Percentiles rank a stretch among this genome's conserved stretches.
These are phyloP conservation scores for Caracal caracal DNA, from an alignment of 2,113 vertebrate genomes.

Conservation along the genomic window DNA sequence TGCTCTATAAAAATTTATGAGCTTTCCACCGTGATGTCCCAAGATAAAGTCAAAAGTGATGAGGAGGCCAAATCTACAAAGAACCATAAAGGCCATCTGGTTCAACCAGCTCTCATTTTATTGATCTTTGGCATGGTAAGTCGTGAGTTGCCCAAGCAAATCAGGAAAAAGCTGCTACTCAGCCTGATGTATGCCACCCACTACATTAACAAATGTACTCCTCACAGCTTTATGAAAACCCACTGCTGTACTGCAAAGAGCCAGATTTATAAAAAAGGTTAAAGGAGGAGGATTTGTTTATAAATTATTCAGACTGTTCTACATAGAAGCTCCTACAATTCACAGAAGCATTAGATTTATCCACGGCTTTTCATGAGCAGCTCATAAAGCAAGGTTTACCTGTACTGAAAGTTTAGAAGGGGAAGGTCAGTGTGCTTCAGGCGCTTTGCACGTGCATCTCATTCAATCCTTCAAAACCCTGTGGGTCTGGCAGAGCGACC, in stretches of 20 bases:
- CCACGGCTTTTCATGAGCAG: neutral
- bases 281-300: neutral
- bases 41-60: slow-evolving; percentile 6
- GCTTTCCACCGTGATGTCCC: neutral
- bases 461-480: neutral
- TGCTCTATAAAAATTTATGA: neutral
- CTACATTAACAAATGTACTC: neutral
- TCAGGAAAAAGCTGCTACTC: neutral
- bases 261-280: neutral
- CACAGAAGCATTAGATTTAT: neutral
- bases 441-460: neutral
- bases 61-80: neutral
- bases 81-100: neutral
- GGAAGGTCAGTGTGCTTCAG: neutral
- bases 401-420: neutral
- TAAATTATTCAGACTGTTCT: neutral
- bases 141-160: neutral
- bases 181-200: neutral
- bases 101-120: neutral
- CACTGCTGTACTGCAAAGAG: neutral
- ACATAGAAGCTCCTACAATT: neutral
- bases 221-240: neutral
- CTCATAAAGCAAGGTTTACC: neutral
- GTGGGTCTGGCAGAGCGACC: neutral
- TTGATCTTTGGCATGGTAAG: neutral